These are phyloP conservation scores for Sipha maydis DNA, from an alignment of 2,888 invertebrate genomes.

Conservation along the genomic window DNA sequence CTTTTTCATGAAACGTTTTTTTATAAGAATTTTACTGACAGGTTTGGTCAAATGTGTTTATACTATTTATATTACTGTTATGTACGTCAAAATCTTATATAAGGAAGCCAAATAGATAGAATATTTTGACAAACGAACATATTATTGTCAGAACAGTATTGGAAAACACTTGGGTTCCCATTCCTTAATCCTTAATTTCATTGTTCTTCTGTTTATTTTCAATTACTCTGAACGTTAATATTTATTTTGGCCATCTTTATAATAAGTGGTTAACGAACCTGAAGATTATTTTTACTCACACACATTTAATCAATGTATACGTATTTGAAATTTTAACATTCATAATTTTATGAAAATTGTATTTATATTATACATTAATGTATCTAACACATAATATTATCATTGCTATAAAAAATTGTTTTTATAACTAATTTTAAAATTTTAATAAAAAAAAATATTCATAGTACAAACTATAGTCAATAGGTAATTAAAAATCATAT, in stretches of 20 bases:
- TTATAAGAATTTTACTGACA: not conserved
- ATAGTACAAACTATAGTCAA: too few relatives aligned
- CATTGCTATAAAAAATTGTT: too few relatives aligned
- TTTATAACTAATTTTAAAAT: too few relatives aligned
- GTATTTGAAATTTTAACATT: too few relatives aligned
- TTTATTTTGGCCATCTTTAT: not conserved
- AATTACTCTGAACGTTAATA: not conserved
- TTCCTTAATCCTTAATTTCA: not conserved
- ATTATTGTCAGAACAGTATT: not conserved
- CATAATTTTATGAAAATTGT: too few relatives aligned
- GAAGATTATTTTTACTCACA: not conserved
- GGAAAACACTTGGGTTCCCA: not conserved
- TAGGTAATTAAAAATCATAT: too few relatives aligned
- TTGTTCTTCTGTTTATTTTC: constrained; percentile 17
- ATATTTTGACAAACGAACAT: not conserved
- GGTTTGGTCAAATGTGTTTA: not conserved
- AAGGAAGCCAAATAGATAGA: not conserved
- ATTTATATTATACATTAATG: too few relatives aligned
- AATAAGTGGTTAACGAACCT: not conserved
- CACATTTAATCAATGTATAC: not conserved
- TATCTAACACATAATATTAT: too few relatives aligned
- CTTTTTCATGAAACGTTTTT: not conserved
- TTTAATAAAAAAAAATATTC: too few relatives aligned
- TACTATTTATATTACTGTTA: not conserved
- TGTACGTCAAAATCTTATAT: not conserved